Evolutionary conservation across 2,888 invertebrate genomes (phyloP), one percentile per base, ranked within the genome.

Genomic region (Gymnocheta viridis): DNA sequence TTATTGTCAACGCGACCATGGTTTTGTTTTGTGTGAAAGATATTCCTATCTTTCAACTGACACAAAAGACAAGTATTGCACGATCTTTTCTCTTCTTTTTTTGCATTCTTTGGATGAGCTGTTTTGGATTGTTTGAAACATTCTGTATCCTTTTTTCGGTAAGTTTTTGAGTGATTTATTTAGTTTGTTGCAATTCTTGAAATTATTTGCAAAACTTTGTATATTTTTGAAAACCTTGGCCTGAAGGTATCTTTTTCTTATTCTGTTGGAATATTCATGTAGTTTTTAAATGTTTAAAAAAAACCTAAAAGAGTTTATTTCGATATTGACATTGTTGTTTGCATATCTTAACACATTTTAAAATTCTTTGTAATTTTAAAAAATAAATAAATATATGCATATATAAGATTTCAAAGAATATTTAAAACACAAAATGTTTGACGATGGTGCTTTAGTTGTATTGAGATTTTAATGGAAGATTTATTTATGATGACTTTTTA

Each of bases 61-160:
- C 89, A 89, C 90, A 90, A 89, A 87, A 88, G 88, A 89, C 90
- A 90, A 89, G 89, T 87, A 87, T 87, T 86, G 90, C 89, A 90
- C 89, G 90, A 90, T 88, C 86, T 85, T 74, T 74, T 58, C 47
- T 67, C 60, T 38, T 24, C 19, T 10, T 29, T 78, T 44, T 76
- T 86, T 17, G 72, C 58, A 72, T 78, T 67, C 56, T 78, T 62
- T 76, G 49, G 66, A 44, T 60, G 32, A 66, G 41, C 32, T 85
- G 73, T 83, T 29, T 67, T 60, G 54, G 44, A 17, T 81, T 51
- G 62, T 76, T 76, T 81, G 62, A 69, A 74, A 81, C 35, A 76
- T 82, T 70, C 64, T 62, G 49, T 74, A 27, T 64, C 4, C 41
- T 60, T 87, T 89, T 86, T 86, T 85, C 76, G 82, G 54, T 73